Base-by-base conservation (phyloP, 2,888 invertebrate genomes). In the Drosophila histrio region DNA sequence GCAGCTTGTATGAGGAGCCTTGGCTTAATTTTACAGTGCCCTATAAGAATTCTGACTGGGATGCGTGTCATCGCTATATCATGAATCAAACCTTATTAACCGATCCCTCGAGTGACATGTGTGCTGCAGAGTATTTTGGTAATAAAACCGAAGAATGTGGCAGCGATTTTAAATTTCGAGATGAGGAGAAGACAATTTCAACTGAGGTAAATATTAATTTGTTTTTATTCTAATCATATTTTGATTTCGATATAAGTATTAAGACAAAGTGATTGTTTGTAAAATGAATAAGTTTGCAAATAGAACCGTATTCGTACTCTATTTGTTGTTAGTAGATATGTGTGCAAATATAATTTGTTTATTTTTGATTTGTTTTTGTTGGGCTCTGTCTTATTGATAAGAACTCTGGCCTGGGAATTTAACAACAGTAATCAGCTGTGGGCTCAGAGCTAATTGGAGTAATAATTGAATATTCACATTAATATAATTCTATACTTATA, bases 21-120 rank as follows among this genome's bases (percentile, higher is more conserved):
- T 95, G 94, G 94, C 62, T 94, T 0, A 84, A 92, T 21, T 89
- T 90, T 77, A 78, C 92, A 34, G 69, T 93, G 75, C 92, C 93
- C 1, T 59, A 56, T 43, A 85, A 77, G 41, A 78, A 67, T 15
- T 67, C 76, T 3, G 72, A 52, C 2, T 79, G 79, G 61, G 87
- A 89, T 32, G 61, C 77, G 30, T 90, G 90, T 30, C 58, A 63
- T 13, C 87, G 87, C 0, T 91, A 77, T 72, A 72, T 49, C 54
- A 61, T 15, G 6, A 6, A 57, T 9, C n/a, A 28, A 2, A 21
- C 7, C 5, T 9, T 26, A n/a, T 32, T 30, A 4, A 57, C 56
- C 4, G 61, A 65, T 9, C 72, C 77, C 0, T 77, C 81, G 0
- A 73, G 72, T 63, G 68, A 32, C 0, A 68, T 61, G 28, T 94